Evolutionary conservation across 2,113 vertebrate species (phyloP).

Genomic region (Xyrauchen texanus): DNA sequence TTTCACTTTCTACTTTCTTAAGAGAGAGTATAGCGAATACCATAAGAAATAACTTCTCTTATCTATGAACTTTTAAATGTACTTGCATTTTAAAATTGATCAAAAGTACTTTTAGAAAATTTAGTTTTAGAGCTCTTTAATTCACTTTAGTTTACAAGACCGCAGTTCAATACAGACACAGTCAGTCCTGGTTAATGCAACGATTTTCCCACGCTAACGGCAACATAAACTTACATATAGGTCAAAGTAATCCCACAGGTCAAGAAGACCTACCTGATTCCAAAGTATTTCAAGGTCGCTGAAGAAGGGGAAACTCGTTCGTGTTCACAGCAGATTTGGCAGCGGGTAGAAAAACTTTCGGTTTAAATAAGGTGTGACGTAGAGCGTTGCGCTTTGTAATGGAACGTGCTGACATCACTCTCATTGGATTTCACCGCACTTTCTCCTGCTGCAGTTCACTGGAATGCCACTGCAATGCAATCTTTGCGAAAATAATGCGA

Average conservation of each 20-base stretch:
- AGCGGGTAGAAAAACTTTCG: not conserved
- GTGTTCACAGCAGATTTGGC: not conserved
- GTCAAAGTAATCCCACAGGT: not conserved
- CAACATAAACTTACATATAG: not conserved
- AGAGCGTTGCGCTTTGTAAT: not conserved
- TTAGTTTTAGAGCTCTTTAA: too few relatives aligned
- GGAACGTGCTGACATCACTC: not conserved
- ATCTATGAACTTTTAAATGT: too few relatives aligned
- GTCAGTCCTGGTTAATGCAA: not conserved
- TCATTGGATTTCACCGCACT: not conserved
- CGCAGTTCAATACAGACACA: not conserved
- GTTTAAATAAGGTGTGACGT: not conserved
- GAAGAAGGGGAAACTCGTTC: not conserved
- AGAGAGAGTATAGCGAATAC: too few relatives aligned
- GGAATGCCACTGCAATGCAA: not conserved
- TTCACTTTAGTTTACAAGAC: not conserved
- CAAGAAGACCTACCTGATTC: constrained; percentile 4
- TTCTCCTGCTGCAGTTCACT: not conserved
- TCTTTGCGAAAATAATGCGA: too few relatives aligned
- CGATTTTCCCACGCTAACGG: not conserved
- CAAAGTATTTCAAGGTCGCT: not conserved
- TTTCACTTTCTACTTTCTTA: constrained; percentile 29
- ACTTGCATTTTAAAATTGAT: too few relatives aligned
- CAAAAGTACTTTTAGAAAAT: too few relatives aligned
- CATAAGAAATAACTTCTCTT: too few relatives aligned